Conservation (phyloP, 2,888 invertebrate species). For the Alitta virens region DNA sequence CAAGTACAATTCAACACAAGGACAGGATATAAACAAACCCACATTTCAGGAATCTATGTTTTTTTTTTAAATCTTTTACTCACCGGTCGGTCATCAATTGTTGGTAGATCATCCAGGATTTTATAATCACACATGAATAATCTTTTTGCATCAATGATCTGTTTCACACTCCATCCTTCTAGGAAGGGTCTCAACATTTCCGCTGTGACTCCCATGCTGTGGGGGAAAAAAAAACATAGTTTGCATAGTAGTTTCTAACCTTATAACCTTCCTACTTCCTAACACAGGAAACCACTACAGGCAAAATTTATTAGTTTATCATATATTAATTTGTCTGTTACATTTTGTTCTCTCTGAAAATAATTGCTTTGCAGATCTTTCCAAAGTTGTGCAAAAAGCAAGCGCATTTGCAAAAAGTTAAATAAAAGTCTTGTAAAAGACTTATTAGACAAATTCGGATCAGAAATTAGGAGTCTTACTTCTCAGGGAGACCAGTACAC, state of each 20-base stretch:
- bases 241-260: no score
- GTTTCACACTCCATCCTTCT: constrained; percentile 42
- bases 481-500: constrained; percentile 58
- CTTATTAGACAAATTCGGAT: no score
- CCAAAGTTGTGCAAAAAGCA: no score
- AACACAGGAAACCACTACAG: no score
- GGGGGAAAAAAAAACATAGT: constrained; percentile 1
- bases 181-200: constrained; percentile 46
- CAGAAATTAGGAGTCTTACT: constrained; percentile 53
- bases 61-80: constrained; percentile 9
- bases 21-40: not conserved
- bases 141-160: constrained; percentile 48
- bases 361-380: not conserved
- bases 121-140: constrained; percentile 54
- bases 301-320: no score
- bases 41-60: constrained; percentile 1
- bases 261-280: no score
- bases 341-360: not conserved
- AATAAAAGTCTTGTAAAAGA: no score
- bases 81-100: constrained; percentile 43
- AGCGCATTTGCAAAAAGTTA: no score
- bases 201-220: constrained; percentile 44
- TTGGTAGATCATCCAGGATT: constrained; percentile 44
- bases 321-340: no score
- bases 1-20: no score